These are phyloP conservation scores for Antheraea yamamai DNA, from an alignment of 2,888 invertebrate species.

Conservation along the genomic window DNA sequence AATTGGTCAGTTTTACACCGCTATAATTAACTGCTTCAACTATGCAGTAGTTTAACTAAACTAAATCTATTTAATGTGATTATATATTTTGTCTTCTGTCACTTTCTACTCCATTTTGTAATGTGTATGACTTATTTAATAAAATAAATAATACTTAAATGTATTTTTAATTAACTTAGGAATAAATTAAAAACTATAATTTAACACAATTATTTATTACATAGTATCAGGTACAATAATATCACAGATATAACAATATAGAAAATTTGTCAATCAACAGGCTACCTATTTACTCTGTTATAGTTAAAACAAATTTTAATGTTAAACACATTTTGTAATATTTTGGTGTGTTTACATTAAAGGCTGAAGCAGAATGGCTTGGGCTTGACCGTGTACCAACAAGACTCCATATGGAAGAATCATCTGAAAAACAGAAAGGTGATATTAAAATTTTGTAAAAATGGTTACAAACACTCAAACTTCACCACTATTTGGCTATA, in stretches of 20 bases:
- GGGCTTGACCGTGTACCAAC: constrained; percentile 86
- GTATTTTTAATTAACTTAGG: constrained; percentile 56
- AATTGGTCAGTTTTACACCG: neutral
- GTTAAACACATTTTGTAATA: constrained; percentile 55
- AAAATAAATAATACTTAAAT: constrained; percentile 22
- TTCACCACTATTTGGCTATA: constrained; percentile 40
- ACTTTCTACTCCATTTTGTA: neutral
- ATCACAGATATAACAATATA: constrained; percentile 43
- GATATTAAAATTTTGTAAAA: constrained; percentile 59
- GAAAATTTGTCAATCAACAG: constrained; percentile 16
- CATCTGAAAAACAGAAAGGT: constrained; percentile 82
- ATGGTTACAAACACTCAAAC: constrained; percentile 71
- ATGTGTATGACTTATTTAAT: constrained; percentile 6
- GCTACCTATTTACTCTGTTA: constrained; percentile 28
- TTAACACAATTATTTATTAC: constrained; percentile 11
- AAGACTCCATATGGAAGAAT: constrained; percentile 81
- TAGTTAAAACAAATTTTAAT: constrained; percentile 46
- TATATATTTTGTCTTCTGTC: neutral
- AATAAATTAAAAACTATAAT: constrained; percentile 15
- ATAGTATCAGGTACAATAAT: constrained; percentile 32
- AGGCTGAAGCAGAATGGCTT: constrained; percentile 84
- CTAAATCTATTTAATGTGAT: neutral
- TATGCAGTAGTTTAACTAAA: neutral
- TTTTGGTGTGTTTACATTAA: constrained; percentile 72
- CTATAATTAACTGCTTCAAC: neutral